Evolutionary conservation across 1,140 invertebrate genomes (phyloP).

Genomic region (Sminthurides bifidus): DNA sequence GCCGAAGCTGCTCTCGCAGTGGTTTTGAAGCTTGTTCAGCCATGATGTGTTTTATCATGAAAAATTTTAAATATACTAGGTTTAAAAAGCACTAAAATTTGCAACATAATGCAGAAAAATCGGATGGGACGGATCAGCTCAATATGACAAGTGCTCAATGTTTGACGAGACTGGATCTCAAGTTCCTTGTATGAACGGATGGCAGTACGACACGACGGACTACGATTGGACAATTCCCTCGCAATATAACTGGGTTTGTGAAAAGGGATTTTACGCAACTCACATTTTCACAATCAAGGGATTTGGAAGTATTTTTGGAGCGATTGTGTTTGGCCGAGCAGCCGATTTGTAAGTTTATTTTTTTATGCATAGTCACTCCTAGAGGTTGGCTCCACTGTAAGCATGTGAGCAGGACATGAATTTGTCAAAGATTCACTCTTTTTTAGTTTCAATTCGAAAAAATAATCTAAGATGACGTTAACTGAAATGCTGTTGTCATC

Average conservation of each 20-base stretch:
- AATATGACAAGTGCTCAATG: conserved; percentile 12
- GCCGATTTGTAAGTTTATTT: conserved; percentile 8
- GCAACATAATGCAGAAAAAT: background rate
- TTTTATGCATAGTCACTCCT: too few species aligned
- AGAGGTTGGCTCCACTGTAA: too few species aligned
- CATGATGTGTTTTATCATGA: background rate
- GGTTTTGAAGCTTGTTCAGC: background rate
- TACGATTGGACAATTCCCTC: conserved; percentile 16
- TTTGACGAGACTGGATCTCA: background rate
- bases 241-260: conserved; percentile 16
- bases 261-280: conserved; percentile 4
- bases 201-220: conserved; percentile 10
- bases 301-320: conserved; percentile 9
- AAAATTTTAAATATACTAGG: background rate
- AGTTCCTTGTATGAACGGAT: conserved; percentile 3
- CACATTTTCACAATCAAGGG: conserved; percentile 1
- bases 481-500: too few species aligned
- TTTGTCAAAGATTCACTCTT: too few species aligned
- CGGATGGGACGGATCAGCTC: background rate
- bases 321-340: conserved; percentile 2
- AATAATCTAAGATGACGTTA: too few species aligned
- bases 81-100: too few species aligned
- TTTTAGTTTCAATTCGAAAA: too few species aligned
- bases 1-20: too few species aligned
- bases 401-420: too few species aligned